Evolutionary conservation across 2,113 vertebrate genomes (phyloP), one percentile per base, ranked within the genome.

Genomic region (Atractosteus spatula): DNA sequence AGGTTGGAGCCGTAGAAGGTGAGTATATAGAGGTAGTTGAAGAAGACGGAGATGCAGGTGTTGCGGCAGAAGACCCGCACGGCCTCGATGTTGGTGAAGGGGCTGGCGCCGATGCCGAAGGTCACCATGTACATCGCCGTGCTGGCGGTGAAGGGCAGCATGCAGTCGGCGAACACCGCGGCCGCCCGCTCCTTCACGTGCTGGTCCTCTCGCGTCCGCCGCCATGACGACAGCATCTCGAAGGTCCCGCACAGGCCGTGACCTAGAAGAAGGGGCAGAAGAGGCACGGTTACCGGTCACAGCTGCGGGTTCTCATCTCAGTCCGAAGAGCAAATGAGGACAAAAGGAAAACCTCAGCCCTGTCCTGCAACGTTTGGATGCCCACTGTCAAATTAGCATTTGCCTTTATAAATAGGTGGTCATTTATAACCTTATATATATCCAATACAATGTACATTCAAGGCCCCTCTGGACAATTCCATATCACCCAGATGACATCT

Each of bases 61-160:
- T 94, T 96, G 83, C 93, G 94, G 91, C 97, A 98, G 93, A 99
- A 99, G 85, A 99, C 95, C 63, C 96, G 95, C 80, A 98, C 96
- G 17, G 95, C 97, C 91, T 99, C 97, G 89, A 99, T 97, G 93
- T 99, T 99, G 81, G 97, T 99, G 92, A 99, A 97, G 54, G 97
- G 97, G 75, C 97, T 99, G 84, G 97, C 97, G 67, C 96, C 97
- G 86, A 99, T 93, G 85, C 97, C 97, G 69, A 99, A 96, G 72
- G 97, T 98, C 89, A 96, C 93, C 88, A 99, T 88, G 88, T 99
- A 98, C 88, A 99, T 94, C 89, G 95, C 92, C 82, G 96, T 98
- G 92, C 95, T 97, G 84, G 96, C 95, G 69, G 97, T 97, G 88
- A 98, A 96, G 59, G 96, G 95, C 79, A 97, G 92, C 96, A 98